These are phyloP conservation scores for Drosophila prostipennis DNA, from an alignment of 2,888 invertebrate species.

Conservation along the genomic window DNA sequence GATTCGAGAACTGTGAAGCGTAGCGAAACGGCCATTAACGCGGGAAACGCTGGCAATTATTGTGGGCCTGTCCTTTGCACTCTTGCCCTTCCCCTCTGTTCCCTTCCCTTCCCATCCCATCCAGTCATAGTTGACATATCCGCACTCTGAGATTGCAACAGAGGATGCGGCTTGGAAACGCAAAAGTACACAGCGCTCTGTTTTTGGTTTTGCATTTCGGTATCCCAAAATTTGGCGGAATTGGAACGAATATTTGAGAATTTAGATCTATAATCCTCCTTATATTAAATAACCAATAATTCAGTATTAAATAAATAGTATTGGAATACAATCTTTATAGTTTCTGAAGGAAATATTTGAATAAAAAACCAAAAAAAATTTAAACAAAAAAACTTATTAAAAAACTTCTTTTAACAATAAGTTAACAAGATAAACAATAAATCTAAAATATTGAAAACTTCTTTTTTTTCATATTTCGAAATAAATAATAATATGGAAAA, in stretches of 20 bases:
- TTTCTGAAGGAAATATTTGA: no score
- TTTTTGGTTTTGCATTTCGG: neutral
- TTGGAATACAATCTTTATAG: no score
- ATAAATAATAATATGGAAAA: neutral
- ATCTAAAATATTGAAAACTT: no score
- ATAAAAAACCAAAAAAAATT: no score
- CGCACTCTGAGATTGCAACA: constrained; percentile 1
- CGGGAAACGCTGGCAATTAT: constrained; percentile 49
- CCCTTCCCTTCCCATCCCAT: neutral
- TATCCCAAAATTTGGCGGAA: neutral
- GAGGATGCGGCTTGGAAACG: neutral
- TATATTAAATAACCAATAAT: no score
- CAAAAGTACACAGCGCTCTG: neutral
- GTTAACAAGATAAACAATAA: no score
- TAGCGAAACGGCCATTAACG: constrained; percentile 48
- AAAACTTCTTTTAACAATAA: no score
- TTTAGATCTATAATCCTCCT: neutral
- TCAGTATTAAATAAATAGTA: no score
- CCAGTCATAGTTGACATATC: constrained; percentile 6
- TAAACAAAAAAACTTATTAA: no score
- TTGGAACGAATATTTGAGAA: neutral
- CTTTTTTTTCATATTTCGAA: no score
- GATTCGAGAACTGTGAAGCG: constrained; percentile 41
- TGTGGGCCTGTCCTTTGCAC: constrained; percentile 4
- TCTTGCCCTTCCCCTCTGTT: neutral